Evolutionary conservation across 2,888 invertebrate genomes (phyloP), one percentile per base, ranked within the genome.

Genomic region (Hyppa rectilinea): DNA sequence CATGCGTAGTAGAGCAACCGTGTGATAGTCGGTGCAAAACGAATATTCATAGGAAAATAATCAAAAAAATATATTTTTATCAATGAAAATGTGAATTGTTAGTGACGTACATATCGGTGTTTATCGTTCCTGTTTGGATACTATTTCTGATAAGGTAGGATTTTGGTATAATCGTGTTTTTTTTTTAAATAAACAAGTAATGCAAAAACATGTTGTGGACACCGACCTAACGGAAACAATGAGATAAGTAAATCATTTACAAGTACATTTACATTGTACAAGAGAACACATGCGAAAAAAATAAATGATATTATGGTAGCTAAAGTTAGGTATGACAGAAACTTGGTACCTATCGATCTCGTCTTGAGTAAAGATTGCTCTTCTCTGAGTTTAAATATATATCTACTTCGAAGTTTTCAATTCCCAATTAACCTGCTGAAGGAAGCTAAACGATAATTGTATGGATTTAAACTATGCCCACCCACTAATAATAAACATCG

Each of bases 21-120:
- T 86, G 87, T 80, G 77, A 77, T 78, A 47, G 61, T 71, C 23
- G 58, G 53, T n/a, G 40, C 23, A 9, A 62, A 68, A 81, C 69
- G 65, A 78, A 60, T 52, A 77, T 73, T 71, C 52, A 61, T 75
- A 69, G 36, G 56, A 74, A 66, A 78, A 68, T 75, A 53, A 70
- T 34, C 61, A 62, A 69, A 53, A 76, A 84, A 80, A 76, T 64
- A 71, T 36, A 38, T 45, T 77, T 87, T 88, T 87, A 89, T 91
- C 83, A 90, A 90, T 92, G 86, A 92, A 91, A 91, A 91, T 91
- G 90, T 91, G 89, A 90, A 85, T 76, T 43, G 72, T 75, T 75
- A 53, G 61, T 77, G 64, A 59, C 69, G 50, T 55, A 62, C 56
- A 61, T 76, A 78, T 66, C 75, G 78, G 83, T 80, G 66, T 75